Percentiles rank a stretch among this genome's conserved stretches.
These are phyloP conservation scores for Euplexia lucipara DNA, from an alignment of 2,888 invertebrate genomes.

Conservation along the genomic window DNA sequence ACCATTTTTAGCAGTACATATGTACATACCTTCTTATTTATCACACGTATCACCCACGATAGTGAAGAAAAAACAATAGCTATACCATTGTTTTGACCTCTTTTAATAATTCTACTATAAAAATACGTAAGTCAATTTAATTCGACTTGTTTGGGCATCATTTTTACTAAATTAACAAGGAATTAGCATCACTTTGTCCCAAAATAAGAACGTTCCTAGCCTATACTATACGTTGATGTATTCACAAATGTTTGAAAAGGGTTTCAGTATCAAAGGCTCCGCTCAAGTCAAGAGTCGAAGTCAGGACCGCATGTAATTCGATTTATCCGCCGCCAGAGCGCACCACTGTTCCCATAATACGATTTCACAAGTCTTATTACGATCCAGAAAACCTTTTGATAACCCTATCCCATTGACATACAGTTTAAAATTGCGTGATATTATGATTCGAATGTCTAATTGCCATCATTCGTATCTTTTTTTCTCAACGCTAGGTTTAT, in stretches of 20 bases:
- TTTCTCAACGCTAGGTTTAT: conserved; percentile 31
- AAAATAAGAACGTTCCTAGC: too few species aligned
- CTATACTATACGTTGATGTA: conserved; percentile 49
- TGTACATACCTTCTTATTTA: too few species aligned
- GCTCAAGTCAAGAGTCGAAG: conserved; percentile 73
- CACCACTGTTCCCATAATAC: conserved; percentile 74
- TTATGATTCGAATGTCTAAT: conserved; percentile 15
- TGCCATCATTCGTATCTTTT: conserved; percentile 21
- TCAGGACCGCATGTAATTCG: conserved; percentile 78
- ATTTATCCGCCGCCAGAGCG: conserved; percentile 73
- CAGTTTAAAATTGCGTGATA: conserved; percentile 25
- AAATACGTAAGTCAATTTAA: background rate
- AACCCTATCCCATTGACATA: conserved; percentile 28
- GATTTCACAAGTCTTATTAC: conserved; percentile 66
- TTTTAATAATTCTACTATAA: too few species aligned
- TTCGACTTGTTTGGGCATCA: background rate
- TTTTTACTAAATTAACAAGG: background rate
- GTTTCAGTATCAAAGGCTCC: conserved; percentile 76
- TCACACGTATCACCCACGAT: too few species aligned
- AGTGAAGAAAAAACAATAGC: background rate
- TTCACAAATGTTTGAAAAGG: conserved; percentile 71
- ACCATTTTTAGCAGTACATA: too few species aligned
- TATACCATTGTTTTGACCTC: background rate
- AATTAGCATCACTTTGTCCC: background rate
- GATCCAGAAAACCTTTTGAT: conserved; percentile 31